These are phyloP conservation scores for Pemphredon lugubris DNA, from an alignment of 2,888 invertebrate species.

Conservation along the genomic window DNA sequence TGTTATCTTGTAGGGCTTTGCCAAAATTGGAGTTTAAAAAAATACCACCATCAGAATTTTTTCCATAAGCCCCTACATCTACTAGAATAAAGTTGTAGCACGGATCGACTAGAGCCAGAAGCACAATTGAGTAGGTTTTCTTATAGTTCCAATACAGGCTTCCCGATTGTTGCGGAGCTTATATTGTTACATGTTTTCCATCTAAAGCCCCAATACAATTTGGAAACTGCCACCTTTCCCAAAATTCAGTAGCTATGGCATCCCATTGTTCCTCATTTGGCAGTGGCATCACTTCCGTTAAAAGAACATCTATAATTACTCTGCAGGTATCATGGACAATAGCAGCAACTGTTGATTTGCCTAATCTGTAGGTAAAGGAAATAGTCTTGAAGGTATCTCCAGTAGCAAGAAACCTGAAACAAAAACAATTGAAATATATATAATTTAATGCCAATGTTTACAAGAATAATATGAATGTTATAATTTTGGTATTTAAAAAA, in stretches of 20 bases:
- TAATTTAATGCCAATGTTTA: too few relatives aligned
- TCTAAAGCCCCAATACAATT: slow-evolving; percentile 15
- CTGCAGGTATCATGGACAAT: not conserved
- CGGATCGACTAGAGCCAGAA: slow-evolving; percentile 14
- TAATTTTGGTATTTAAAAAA: too few relatives aligned
- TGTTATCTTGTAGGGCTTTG: not conserved
- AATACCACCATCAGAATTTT: slow-evolving; percentile 3
- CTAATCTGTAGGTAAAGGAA: not conserved
- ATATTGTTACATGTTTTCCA: slow-evolving; percentile 8
- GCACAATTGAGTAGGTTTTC: slow-evolving; percentile 2
- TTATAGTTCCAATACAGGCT: slow-evolving; percentile 18
- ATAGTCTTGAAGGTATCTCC: not conserved
- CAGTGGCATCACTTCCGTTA: not conserved
- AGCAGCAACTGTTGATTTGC: not conserved
- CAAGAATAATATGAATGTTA: too few relatives aligned
- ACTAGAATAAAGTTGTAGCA: slow-evolving; percentile 9
- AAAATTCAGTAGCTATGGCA: not conserved
- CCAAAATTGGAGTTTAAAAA: not conserved
- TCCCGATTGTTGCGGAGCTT: slow-evolving; percentile 9
- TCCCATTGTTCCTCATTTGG: not conserved
- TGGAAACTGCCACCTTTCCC: slow-evolving; percentile 17
- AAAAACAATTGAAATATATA: too few relatives aligned
- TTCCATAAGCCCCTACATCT: slow-evolving; percentile 5
- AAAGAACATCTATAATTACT: not conserved
- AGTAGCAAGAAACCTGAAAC: not conserved